Evolutionary conservation across 2,888 invertebrate genomes (phyloP), one percentile per base, ranked within the genome.

Genomic region (Trilocha varians): DNA sequence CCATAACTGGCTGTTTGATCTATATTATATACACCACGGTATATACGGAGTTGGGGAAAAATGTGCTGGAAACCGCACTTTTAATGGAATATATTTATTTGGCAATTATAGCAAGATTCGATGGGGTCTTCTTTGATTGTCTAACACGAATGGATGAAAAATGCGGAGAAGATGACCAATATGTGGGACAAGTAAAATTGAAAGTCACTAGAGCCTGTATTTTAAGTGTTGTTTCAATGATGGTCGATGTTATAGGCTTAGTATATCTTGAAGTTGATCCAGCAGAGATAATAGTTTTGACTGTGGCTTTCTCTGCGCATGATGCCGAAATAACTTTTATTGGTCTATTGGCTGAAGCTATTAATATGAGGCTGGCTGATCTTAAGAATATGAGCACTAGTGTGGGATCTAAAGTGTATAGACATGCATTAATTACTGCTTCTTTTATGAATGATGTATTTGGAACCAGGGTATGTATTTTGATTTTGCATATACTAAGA

Each of bases 261-360:
- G 49, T 34, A 13, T 11, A 54, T 0, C 32, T 68, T 1, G 42
- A 47, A 9, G 14, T 46, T 0, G 49, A 57, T 17, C 13, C 36
- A 2, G 51, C 53, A 25, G 32, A 55, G 9, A 46, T 61, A 1
- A 11, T 65, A 5, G 41, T 60, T 1, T 49, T 70, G 0, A 52
- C 59, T 6, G 36, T 74, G 1, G 52, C 62, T 0, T 65, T 66
- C 41, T 59, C 70, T 2, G 71, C 70, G 15, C 70, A 72, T 40
- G 76, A 78, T 46, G 52, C 68, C 0, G 82, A 82, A 53, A 50
- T 73, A 34, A 46, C 62, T 1, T 65, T 77, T 8, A 57, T 65
- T 15, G 53, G 65, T 16, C 47, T 75, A 16, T 32, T 78, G 4
- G 63, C 78, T 16, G 61, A 68, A 32, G 57, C 57, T 2, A 58